Percentiles rank a stretch among this genome's conserved stretches.
phyloP scores from a whole-genome alignment of 2,797 vertebrate species.

The Antrozous pallidus region DNA sequence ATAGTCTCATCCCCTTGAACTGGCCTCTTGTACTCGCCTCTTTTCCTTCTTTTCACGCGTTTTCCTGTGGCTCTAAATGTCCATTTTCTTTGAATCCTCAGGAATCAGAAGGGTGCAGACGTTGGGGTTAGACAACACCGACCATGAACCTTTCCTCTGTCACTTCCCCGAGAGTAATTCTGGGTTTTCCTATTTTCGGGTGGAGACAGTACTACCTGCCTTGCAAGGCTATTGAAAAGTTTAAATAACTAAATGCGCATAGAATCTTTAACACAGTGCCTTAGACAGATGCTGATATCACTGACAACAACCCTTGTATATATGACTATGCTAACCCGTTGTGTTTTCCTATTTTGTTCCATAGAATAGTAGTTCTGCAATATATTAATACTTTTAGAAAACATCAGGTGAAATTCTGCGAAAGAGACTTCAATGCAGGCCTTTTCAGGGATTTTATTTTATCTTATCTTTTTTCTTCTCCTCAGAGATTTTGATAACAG shows the following conservation, averaged over 20 bases:
- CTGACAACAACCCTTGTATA: neutral
- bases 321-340: neutral
- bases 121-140: neutral
- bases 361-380: neutral
- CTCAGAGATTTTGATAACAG: neutral
- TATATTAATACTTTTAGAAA: neutral
- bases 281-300: neutral
- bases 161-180: neutral
- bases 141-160: neutral
- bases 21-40: neutral
- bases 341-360: neutral
- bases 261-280: neutral
- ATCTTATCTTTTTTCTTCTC: no score
- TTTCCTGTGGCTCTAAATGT: conserved; percentile 10
- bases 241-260: neutral
- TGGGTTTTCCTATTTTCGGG: neutral
- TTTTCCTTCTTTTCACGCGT: neutral
- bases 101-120: neutral
- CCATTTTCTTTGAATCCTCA: neutral
- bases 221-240: conserved; percentile 34
- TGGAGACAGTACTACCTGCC: no score
- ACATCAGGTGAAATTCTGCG: neutral
- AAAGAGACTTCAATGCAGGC: neutral
- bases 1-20: conserved; percentile 29
- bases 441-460: neutral